phyloP scores from a whole-genome alignment of 1,140 invertebrate species.

The Proctacanthus coquilletti region DNA sequence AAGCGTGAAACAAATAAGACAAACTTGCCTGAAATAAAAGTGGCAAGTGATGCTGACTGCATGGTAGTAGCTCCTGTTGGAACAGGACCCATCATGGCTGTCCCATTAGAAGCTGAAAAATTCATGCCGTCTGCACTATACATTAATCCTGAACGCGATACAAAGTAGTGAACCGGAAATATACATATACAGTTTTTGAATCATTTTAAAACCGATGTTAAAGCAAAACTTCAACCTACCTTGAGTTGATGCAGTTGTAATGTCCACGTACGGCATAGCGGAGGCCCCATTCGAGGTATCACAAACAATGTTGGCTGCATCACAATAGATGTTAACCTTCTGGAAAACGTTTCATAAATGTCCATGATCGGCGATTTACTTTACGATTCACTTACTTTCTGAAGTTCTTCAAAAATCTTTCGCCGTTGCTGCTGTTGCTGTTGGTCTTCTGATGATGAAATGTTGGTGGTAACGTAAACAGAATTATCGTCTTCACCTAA shows the following conservation, averaged over 20 bases:
- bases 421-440: not conserved
- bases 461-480: slow-evolving; percentile 5
- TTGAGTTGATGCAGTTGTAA: slow-evolving; percentile 7
- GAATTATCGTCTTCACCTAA: slow-evolving; percentile 23
- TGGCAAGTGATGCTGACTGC: slow-evolving; percentile 1
- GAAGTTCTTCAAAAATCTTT: slow-evolving; percentile 5
- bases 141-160: not conserved
- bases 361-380: not conserved
- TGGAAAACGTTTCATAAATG: slow-evolving; percentile 3
- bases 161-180: not conserved
- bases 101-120: slow-evolving; percentile 3
- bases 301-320: slow-evolving; percentile 4
- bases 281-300: slow-evolving; percentile 7
- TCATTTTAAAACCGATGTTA: not conserved
- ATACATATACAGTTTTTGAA: not conserved
- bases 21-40: slow-evolving; percentile 5
- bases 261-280: slow-evolving; percentile 12
- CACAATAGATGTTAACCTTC: slow-evolving; percentile 5
- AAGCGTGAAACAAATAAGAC: no score
- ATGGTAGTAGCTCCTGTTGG: slow-evolving; percentile 3
- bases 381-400: not conserved
- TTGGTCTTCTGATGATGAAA: not conserved
- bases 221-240: not conserved
- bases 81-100: slow-evolving; percentile 2
- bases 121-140: slow-evolving; percentile 1